phyloP scores from a whole-genome alignment of 2,113 vertebrate genomes.

The Cardinalis cardinalis region DNA sequence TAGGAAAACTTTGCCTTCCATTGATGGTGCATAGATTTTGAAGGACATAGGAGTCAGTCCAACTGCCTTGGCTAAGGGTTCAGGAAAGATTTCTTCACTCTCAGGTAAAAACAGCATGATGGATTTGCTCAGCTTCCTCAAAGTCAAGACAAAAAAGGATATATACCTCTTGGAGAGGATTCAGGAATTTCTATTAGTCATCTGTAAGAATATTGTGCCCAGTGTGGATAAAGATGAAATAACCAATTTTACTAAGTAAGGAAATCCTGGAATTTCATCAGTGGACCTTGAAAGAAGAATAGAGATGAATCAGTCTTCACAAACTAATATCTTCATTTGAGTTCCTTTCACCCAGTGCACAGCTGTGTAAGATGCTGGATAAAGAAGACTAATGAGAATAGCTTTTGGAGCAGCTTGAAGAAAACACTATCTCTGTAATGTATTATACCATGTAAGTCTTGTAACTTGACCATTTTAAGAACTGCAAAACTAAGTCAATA shows the following conservation, averaged over 20 bases:
- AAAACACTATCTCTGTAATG: neutral
- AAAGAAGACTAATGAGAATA: neutral
- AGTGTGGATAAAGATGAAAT: neutral
- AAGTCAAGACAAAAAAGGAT: neutral
- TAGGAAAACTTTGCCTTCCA: neutral
- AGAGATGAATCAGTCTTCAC: neutral
- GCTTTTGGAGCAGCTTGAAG: neutral
- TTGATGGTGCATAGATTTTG: neutral
- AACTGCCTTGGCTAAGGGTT: neutral
- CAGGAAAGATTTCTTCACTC: neutral
- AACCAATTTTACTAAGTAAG: neutral
- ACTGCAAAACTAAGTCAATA: slow-evolving; percentile 6
- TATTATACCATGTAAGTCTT: neutral
- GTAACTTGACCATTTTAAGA: neutral
- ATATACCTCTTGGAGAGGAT: neutral
- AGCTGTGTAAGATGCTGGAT: neutral
- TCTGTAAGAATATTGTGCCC: neutral
- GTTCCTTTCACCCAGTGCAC: neutral
- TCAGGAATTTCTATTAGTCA: neutral
- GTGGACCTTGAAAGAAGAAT: neutral
- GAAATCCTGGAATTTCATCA: neutral
- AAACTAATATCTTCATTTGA: neutral
- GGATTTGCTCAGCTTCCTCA: neutral
- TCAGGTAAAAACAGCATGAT: neutral
- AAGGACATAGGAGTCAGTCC: neutral